Evolutionary conservation across 2,113 vertebrate genomes (phyloP), one percentile per base, ranked within the genome.

Genomic region (Excalfactoria chinensis): DNA sequence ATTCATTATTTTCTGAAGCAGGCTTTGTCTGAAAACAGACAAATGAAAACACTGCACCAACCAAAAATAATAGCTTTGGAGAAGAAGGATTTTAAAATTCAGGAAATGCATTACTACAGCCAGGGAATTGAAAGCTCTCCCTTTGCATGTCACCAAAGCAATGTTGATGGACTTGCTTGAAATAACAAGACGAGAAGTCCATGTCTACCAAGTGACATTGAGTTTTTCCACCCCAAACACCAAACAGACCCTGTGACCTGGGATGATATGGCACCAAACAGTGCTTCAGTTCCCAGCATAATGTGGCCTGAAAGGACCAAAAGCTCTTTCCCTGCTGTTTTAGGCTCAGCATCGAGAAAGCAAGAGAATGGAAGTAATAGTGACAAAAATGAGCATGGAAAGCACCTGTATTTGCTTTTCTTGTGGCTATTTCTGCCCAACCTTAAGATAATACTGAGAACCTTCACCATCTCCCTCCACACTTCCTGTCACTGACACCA

Each of bases 1-100:
- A 91, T 74, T 76, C 51, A 93, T 95, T 89, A 59, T 30, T 23
- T 73, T 56, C 83, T 84, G 37, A 89, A 80, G 68, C 23, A 84
- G 58, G 30, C 87, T 69, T 67, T 77, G 72, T 77, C 90, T 93
- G 68, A 89, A 89, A 91, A 63, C 51, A 85, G 75, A 76, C 55
- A 91, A 95, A 89, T 46, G 60, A 86, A 95, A 95, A 94, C 75
- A 94, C 30, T 88, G 19, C 6, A 1, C 56, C n/a, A 73, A 95
- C 56, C 79, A 94, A 91, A 93, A 91, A 77, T 30, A 91, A 40
- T 8, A 88, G 46, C 51, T 71, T 83, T n/a, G 71, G 66, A 66
- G 46, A 58, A 84, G 37, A 67, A 26, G 44, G 63, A 84, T 72
- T 92, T 49, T 78, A 55, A 87, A 84, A 93, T 87, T 87, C 49